phyloP scores from a whole-genome alignment of 1,140 invertebrate genomes.

The Solen grandis region DNA sequence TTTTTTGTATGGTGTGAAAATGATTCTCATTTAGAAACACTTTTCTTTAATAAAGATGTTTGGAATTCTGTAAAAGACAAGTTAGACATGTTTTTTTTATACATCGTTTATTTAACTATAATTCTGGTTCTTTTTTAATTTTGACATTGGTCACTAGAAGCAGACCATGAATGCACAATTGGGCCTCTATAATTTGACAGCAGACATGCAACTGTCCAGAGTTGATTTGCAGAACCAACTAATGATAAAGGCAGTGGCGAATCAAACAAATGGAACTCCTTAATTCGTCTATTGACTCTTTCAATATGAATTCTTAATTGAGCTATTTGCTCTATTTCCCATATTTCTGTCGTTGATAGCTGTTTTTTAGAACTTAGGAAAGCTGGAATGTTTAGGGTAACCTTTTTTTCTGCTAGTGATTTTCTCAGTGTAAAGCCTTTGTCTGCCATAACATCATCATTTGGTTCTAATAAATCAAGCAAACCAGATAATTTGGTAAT shows the following conservation, averaged over 20 bases:
- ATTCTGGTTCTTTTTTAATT: too few species aligned
- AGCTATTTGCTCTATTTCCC: slow-evolving; percentile 8
- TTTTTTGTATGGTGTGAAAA: slow-evolving; percentile 21
- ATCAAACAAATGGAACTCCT: slow-evolving; percentile 27
- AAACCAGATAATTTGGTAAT: neutral
- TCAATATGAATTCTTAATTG: slow-evolving; percentile 19
- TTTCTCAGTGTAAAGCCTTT: slow-evolving; percentile 46
- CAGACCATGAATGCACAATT: slow-evolving; percentile 14
- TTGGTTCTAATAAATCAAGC: slow-evolving; percentile 8
- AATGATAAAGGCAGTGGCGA: neutral
- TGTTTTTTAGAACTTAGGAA: neutral
- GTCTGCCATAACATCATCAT: slow-evolving; percentile 56
- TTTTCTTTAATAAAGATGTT: slow-evolving; percentile 4
- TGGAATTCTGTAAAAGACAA: slow-evolving; percentile 28
- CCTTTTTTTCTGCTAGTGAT: neutral
- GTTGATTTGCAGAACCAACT: slow-evolving; percentile 18
- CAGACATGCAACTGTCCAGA: slow-evolving; percentile 17
- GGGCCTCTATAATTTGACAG: slow-evolving; percentile 18
- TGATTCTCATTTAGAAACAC: slow-evolving; percentile 4
- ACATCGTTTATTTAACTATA: too few species aligned
- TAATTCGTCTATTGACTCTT: slow-evolving; percentile 17
- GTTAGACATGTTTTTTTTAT: neutral
- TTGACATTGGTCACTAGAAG: too few species aligned
- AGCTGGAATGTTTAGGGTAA: slow-evolving; percentile 25
- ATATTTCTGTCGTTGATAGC: neutral